These are phyloP conservation scores for Yoshiicerus persimilis DNA, from an alignment of 1,140 invertebrate species.

Conservation along the genomic window DNA sequence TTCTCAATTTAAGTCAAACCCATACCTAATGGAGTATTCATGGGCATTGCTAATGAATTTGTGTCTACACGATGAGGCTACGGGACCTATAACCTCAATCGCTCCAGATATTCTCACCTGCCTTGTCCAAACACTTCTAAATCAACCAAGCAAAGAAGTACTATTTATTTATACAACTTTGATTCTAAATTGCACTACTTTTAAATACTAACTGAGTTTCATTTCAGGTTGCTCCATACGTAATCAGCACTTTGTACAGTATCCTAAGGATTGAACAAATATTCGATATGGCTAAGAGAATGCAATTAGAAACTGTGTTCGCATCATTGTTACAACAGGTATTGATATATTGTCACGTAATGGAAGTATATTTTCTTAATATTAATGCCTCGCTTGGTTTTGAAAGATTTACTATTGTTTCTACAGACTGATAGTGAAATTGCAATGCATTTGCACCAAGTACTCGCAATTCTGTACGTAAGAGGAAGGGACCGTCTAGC, in stretches of 20 bases:
- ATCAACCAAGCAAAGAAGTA: constrained; percentile 33
- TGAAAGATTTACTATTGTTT: background rate
- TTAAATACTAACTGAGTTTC: background rate
- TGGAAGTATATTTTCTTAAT: too few species aligned
- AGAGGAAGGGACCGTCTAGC: constrained; percentile 22
- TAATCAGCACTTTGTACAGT: constrained; percentile 47
- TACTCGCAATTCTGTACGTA: constrained; percentile 23
- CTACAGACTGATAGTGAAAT: constrained; percentile 34
- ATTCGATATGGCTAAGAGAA: constrained; percentile 39
- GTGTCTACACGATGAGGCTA: constrained; percentile 62
- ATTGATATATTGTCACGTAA: too few species aligned
- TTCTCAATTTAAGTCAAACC: constrained; percentile 52
- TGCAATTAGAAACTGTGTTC: constrained; percentile 31
- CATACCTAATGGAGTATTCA: constrained; percentile 66
- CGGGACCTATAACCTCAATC: constrained; percentile 24
- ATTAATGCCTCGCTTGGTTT: too few species aligned
- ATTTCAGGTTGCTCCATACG: constrained; percentile 40
- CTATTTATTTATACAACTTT: background rate
- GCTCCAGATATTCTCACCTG: constrained; percentile 33
- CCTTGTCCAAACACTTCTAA: constrained; percentile 31
- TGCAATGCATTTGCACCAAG: constrained; percentile 31
- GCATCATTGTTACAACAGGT: background rate
- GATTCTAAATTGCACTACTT: background rate
- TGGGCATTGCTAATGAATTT: constrained; percentile 70
- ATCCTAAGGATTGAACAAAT: constrained; percentile 41